Evolutionary conservation across 1,140 invertebrate species (phyloP).

Genomic region (Metopolophium dirhodum): DNA sequence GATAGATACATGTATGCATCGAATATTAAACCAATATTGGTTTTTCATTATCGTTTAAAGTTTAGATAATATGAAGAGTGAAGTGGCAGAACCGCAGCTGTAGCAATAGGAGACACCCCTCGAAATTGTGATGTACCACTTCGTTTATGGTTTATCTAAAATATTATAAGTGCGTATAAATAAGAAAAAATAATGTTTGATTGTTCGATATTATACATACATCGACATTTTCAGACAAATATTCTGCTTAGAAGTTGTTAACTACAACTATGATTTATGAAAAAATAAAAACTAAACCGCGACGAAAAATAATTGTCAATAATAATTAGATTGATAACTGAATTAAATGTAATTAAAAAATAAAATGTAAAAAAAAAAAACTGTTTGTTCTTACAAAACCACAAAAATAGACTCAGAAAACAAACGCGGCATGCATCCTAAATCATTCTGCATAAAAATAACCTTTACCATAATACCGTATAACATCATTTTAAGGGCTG

Average conservation of each 20-base stretch:
- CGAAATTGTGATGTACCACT: not conserved
- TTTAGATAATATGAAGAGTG: not conserved
- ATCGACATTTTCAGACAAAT: not conserved
- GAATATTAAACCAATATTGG: not conserved
- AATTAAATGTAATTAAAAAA: not conserved
- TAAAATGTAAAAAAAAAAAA: not conserved
- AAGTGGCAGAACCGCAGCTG: not conserved
- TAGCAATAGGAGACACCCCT: not conserved
- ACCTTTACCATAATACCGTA: not conserved
- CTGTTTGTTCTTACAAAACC: not conserved
- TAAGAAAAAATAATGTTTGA: not conserved
- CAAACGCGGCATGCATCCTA: not conserved
- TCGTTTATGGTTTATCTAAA: constrained; percentile 1
- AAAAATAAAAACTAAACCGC: too few relatives aligned
- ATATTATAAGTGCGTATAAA: not conserved
- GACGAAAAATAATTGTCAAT: too few relatives aligned
- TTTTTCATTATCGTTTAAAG: not conserved
- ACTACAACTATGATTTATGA: not conserved
- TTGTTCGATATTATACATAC: not conserved
- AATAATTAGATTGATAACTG: too few relatives aligned
- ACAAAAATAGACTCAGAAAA: not conserved
- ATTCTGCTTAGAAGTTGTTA: not conserved
- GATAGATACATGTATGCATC: not conserved
- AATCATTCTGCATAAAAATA: not conserved
- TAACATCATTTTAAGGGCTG: not conserved